These are phyloP conservation scores for Rhinichthys klamathensis DNA, from an alignment of 2,113 vertebrate genomes.

Conservation along the genomic window DNA sequence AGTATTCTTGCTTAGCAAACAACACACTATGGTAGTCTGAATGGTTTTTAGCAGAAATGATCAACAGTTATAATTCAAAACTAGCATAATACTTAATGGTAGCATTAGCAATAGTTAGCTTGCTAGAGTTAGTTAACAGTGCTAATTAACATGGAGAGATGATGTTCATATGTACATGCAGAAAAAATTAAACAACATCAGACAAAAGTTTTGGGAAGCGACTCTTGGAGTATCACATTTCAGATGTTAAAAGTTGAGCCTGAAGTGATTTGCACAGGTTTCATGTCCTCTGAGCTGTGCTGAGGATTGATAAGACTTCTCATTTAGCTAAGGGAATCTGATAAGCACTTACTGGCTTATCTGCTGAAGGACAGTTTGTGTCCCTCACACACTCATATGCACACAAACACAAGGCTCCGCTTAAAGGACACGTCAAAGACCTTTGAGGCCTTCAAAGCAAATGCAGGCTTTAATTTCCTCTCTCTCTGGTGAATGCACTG, in stretches of 20 bases:
- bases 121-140: not conserved
- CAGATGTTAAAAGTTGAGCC: conserved; percentile 2
- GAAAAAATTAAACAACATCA: not conserved
- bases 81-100: not conserved
- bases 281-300: conserved; percentile 63
- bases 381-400: conserved; percentile 55
- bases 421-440: conserved; percentile 54
- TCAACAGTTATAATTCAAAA: no score
- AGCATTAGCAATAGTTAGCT: not conserved
- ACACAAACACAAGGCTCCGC: conserved; percentile 40
- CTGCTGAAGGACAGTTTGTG: conserved; percentile 76
- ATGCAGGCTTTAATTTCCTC: conserved; percentile 43
- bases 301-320: conserved; percentile 56
- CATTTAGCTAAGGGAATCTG: conserved; percentile 54
- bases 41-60: no score
- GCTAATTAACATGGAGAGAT: no score
- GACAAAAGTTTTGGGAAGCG: not conserved
- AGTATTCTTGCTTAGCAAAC: no score
- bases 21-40: no score
- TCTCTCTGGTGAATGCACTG: conserved; percentile 13
- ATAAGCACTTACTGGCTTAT: conserved; percentile 74
- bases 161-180: not conserved
- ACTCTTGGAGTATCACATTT: not conserved
- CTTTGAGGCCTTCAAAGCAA: conserved; percentile 60
- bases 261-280: conserved; percentile 63